Evolutionary conservation across 2,888 invertebrate genomes (phyloP).

Genomic region (Eueremaeus valkanovi): DNA sequence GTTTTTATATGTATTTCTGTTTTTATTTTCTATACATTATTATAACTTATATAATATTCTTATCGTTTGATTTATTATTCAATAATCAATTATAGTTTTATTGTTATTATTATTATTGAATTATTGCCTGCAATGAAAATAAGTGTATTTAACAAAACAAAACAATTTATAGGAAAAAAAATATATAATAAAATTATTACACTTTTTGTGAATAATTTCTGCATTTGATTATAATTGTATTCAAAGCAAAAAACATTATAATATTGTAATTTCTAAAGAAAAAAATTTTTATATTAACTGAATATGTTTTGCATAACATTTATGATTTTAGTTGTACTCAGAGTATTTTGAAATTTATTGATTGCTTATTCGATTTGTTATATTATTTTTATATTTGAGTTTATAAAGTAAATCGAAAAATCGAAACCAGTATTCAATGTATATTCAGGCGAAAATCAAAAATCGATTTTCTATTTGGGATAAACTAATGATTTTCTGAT

Average conservation of each 20-base stretch:
- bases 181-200: neutral
- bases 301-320: slow-evolving; percentile 4
- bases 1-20: neutral
- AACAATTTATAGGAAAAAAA: neutral
- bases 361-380: neutral
- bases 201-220: neutral
- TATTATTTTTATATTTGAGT: neutral
- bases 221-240: neutral
- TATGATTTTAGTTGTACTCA: no score
- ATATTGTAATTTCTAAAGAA: neutral
- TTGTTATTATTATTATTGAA: slow-evolving; percentile 18
- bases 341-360: neutral
- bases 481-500: slow-evolving; percentile 17
- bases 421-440: neutral
- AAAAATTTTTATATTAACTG: neutral
- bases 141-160: neutral
- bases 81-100: slow-evolving; percentile 15
- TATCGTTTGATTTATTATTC: slow-evolving; percentile 19
- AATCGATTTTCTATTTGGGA: neutral
- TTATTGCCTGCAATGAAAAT: slow-evolving; percentile 18
- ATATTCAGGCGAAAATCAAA: neutral
- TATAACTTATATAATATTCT: neutral
- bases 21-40: neutral
- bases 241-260: neutral
- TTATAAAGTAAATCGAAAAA: neutral